phyloP scores from a whole-genome alignment of 2,888 invertebrate genomes.

The Caenorhabditis sp. region DNA sequence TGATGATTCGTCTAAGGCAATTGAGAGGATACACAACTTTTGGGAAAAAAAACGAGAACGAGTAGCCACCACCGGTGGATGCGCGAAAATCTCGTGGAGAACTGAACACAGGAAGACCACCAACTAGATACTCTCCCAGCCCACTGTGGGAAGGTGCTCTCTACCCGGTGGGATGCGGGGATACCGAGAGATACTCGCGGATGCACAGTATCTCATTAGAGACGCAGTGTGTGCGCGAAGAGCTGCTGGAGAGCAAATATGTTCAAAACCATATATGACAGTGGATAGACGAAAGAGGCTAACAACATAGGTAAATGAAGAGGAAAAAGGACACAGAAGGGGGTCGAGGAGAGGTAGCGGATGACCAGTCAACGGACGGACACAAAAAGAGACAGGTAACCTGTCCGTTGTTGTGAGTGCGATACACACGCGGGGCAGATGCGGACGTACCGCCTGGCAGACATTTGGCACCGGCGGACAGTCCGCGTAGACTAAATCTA shows the following conservation, averaged over 20 bases:
- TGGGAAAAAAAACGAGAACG: slow-evolving; percentile 21
- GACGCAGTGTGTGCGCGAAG: slow-evolving; percentile 64
- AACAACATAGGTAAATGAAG: slow-evolving; percentile 64
- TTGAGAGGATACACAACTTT: slow-evolving; percentile 23
- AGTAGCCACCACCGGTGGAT: slow-evolving; percentile 13
- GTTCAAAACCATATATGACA: slow-evolving; percentile 65
- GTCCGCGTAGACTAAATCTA: slow-evolving; percentile 41
- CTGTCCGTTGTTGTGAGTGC: slow-evolving; percentile 31
- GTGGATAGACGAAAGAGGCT: slow-evolving; percentile 56
- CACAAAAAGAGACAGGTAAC: slow-evolving; percentile 58
- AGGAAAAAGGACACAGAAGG: slow-evolving; percentile 41
- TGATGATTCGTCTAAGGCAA: slow-evolving; percentile 39
- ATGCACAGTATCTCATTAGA: slow-evolving; percentile 21
- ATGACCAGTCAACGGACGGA: slow-evolving; percentile 54
- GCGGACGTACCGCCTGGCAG: slow-evolving; percentile 22
- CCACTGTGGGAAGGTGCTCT: no score
- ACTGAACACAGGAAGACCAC: slow-evolving; percentile 22
- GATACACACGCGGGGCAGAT: slow-evolving; percentile 54
- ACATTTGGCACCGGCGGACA: slow-evolving; percentile 49
- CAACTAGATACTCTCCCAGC: slow-evolving; percentile 60
- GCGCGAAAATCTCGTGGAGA: slow-evolving; percentile 49
- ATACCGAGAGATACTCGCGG: slow-evolving; percentile 51
- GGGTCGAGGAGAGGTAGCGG: slow-evolving; percentile 49
- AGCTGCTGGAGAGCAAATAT: slow-evolving; percentile 64
- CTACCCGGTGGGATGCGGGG: slow-evolving; percentile 47